Evolutionary conservation across 92 coral and sea anemone species (phyloP).

Genomic region (Phenganax subtilis): DNA sequence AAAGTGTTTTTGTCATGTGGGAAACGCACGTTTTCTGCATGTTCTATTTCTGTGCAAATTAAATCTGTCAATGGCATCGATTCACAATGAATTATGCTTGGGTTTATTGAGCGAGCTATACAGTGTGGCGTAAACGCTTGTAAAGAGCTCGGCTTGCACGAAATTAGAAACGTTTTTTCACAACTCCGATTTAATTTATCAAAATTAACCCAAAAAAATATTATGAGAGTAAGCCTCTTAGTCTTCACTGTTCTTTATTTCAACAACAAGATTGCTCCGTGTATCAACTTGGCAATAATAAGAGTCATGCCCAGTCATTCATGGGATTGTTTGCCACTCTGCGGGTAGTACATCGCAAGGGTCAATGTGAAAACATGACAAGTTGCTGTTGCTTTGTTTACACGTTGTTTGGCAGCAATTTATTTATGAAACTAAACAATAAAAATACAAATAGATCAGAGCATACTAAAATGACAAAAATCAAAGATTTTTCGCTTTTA

Average conservation of each 20-base stretch:
- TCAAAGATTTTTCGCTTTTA: not conserved
- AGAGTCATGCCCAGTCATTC: not conserved
- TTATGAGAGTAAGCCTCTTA: not conserved
- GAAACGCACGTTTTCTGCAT: not conserved
- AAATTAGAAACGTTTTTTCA: not conserved
- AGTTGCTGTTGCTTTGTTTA: not conserved
- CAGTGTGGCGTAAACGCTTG: not conserved
- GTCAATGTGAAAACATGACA: not conserved
- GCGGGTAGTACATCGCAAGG: not conserved
- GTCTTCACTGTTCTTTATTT: not conserved
- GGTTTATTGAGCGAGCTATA: not conserved
- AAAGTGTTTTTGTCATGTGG: not conserved
- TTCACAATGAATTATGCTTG: not conserved
- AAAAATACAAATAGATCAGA: not conserved
- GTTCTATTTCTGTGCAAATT: not conserved
- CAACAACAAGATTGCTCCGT: not conserved
- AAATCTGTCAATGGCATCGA: not conserved
- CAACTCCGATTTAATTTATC: not conserved
- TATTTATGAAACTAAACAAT: not conserved
- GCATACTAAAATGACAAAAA: not conserved
- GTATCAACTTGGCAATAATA: not conserved
- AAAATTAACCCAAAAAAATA: not conserved
- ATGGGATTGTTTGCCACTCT: not conserved
- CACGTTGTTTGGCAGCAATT: not conserved
- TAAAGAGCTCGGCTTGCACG: not conserved